Base-by-base conservation (phyloP, 1,140 invertebrate species). In the Neuroterus valhalla region DNA sequence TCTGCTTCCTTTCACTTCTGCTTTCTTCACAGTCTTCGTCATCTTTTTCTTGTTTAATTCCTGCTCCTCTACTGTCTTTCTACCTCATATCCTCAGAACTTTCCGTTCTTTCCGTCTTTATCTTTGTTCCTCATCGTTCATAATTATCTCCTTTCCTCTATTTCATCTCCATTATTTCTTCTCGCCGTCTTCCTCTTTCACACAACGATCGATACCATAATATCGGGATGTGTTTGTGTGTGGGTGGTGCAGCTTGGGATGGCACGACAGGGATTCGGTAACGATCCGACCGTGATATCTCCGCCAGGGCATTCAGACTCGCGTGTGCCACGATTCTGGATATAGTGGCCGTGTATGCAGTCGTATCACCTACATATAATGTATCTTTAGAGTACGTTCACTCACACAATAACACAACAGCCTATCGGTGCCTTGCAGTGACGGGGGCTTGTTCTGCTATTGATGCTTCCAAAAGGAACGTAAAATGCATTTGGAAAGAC, bases 231-330 rank as follows among this genome's bases (percentile, higher is more conserved):
- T 75, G 72, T 72, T 74, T 38, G 31, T 8, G 31, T 38, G 75
- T 72, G 77, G 71, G 74, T 73, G 77, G 71, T 78, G 66, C 50
- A 42, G 73, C 71, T 68, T 62, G 69, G 78, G 81, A 81, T 84
- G 82, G 85, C 83, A 85, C 85, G 81, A 82, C 83, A 77, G 81
- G 82, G 84, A 86, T 88, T 86, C 79, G 85, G 81, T 87, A 88
- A 88, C 86, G 86, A 88, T 88, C 85, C 83, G 76, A 74, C 72
- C 79, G 85, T 82, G 86, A 89, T 87, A 87, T 87, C 87, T 84
- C 85, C 73, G 77, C 82, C 85, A 84, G 84, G 86, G 82, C 80
- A 78, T 82, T 78, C 79, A 71, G 81, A 82, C 79, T 85, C 83
- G 79, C 82, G 81, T 82, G 82, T 80, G 66, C 78, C 79, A 78